Base-by-base conservation (phyloP, 1,140 invertebrate species). In the Drosophila biarmipes region DNA sequence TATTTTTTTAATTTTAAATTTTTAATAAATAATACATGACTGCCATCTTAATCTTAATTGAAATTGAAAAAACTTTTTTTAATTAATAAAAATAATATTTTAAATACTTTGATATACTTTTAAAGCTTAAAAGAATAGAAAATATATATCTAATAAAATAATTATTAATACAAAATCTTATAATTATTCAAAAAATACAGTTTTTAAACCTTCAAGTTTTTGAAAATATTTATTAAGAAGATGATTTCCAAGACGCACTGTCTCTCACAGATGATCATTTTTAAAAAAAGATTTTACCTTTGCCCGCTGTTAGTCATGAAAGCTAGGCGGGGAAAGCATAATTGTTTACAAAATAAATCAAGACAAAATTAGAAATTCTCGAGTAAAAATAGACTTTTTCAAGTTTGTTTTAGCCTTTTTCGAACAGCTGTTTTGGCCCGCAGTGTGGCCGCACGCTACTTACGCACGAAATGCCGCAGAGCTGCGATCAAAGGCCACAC, bases 331-430 rank as follows among this genome's bases (percentile, higher is more conserved):
- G 0, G 17, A n/a, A 59, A n/a, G 11, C 5, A 8, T 17, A n/a
- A 11, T 3, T 29, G 31, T 24, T 58, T 42, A 27, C 27, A 8
- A 11, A 4, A 24, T 31, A 48, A 45, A 35, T 37, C n/a, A 35
- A 38, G 24, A 45, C 24, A 48, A 38, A 48, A 14, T 14, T 31
- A 46, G 45, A 48, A 66, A 14, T n/a, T 19, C 6, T 7, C 21
- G 40, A 21, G 10, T 59, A 59, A 48, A 66, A 62, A 66, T 62
- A 51, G 12, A 49, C 43, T 58, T 24, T n/a, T 12, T 15, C 2
- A 14, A 7, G 19, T 29, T 40, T 56, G 24, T 57, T 61, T 6
- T 24, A 29, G 14, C 6, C 10, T n/a, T 4, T 31, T n/a, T 17
- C 7, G 8, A 63, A 56, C 62, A 43, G 62, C 62, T 66, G 62